These are phyloP conservation scores for Centruroides vittatus DNA, from an alignment of 1,140 invertebrate species.

Conservation along the genomic window DNA sequence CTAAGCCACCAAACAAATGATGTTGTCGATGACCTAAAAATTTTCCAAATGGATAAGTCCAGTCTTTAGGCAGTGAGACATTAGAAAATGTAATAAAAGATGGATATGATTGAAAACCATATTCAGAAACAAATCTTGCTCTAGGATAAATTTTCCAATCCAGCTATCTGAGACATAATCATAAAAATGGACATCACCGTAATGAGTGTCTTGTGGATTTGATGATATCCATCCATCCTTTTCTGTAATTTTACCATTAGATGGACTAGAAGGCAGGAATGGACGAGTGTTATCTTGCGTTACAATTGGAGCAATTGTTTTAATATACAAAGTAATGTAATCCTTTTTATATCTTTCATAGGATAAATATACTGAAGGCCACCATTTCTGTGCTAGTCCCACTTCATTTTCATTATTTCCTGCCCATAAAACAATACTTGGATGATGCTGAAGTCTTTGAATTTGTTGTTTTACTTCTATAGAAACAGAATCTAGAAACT, in stretches of 20 bases:
- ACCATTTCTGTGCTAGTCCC: constrained; percentile 70
- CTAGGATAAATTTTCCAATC: constrained; percentile 54
- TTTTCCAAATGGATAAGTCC: constrained; percentile 39
- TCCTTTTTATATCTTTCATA: constrained; percentile 50
- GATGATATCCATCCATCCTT: constrained; percentile 55
- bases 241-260: constrained; percentile 66
- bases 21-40: constrained; percentile 66
- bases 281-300: constrained; percentile 42
- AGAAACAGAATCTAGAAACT: constrained; percentile 56
- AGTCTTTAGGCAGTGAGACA: constrained; percentile 41
- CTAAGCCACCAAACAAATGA: constrained; percentile 48
- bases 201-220: constrained; percentile 60
- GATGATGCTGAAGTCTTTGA: constrained; percentile 66
- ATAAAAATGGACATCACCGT: constrained; percentile 52
- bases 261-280: constrained; percentile 78
- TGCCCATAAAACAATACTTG: constrained; percentile 73
- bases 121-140: constrained; percentile 84
- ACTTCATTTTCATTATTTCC: constrained; percentile 98
- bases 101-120: constrained; percentile 83
- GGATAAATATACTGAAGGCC: constrained; percentile 1
- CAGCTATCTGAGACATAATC: constrained; percentile 71
- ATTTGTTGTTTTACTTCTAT: constrained; percentile 73
- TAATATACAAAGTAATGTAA: constrained; percentile 73
- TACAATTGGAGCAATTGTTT: constrained; percentile 54
- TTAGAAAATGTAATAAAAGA: constrained; percentile 43